Evolutionary conservation across 2,888 invertebrate species (phyloP), one percentile per base, ranked within the genome.

Genomic region (Brassicogethes aeneus): DNA sequence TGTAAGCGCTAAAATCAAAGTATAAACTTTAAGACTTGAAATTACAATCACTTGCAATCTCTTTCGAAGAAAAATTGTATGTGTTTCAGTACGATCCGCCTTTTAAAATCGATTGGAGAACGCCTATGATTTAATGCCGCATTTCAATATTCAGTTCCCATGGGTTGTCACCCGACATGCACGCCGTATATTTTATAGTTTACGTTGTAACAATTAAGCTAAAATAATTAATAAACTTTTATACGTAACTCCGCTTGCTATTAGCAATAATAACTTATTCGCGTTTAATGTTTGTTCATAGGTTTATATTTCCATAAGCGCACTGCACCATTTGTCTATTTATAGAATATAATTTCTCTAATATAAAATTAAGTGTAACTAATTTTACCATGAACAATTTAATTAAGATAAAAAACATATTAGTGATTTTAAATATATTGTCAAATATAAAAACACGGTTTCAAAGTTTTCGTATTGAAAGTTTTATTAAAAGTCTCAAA

Each of bases 171-270:
- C 10, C 5, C 23, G 23, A n/a, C n/a, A n/a, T n/a, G 23, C 5
- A 5, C 5, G 23, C 23, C 23, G 23, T 23, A 23, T 23, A 23
- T 23, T 23, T 23, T 23, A 23, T 23, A 23, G 5, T 36, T 51
- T 45, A 46, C 43, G 43, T 42, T 43, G 44, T 36, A 42, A 48
- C 46, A 43, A 46, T 50, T 48, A 48, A 39, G 43, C 36, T 3
- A 3, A 3, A 36, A 16, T 40, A 39, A 43, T 43, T 39, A 37
- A 35, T 33, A 23, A 23, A 10, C 10, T 23, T 23, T 23, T 23
- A 10, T 23, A 7, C 23, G 23, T 23, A 10, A n/a, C n/a, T n/a
- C 23, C 23, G 23, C 5, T 10, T 23, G 37, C 31, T 29, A 15
- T 14, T 10, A 34, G 15, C 15, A 23, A 36, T 17, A 36, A 36